phyloP scores from a whole-genome alignment of 2,888 invertebrate genomes.

The Xylophagus ater region DNA sequence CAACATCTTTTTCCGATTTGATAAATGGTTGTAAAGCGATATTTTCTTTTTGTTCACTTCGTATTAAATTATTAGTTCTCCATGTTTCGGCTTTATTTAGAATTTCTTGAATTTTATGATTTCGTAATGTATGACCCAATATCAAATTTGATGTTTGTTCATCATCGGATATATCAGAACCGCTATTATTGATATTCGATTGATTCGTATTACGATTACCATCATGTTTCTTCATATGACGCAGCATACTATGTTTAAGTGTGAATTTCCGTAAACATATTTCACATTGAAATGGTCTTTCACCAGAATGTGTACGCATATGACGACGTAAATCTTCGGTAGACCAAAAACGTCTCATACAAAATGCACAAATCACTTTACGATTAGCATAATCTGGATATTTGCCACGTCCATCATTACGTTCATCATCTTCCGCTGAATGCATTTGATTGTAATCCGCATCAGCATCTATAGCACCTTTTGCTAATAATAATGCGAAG shows the following conservation, averaged over 20 bases:
- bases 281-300: conserved; percentile 84
- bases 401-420: conserved; percentile 59
- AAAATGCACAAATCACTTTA: conserved; percentile 85
- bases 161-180: conserved; percentile 38
- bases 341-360: conserved; percentile 89
- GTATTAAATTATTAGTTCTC: conserved; percentile 26
- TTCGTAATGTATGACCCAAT: conserved; percentile 19
- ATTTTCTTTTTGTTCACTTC: conserved; percentile 32
- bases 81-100: conserved; percentile 31
- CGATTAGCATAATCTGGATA: conserved; percentile 80
- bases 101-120: conserved; percentile 33
- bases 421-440: conserved; percentile 47
- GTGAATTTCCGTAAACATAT: conserved; percentile 81
- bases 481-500: conserved; percentile 69
- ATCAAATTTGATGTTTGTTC: conserved; percentile 26
- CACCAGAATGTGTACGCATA: conserved; percentile 89
- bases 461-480: conserved; percentile 60
- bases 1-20: conserved; percentile 10
- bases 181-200: conserved; percentile 25
- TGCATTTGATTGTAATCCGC: conserved; percentile 31
- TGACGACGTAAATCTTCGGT: conserved; percentile 86
- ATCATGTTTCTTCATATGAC: conserved; percentile 82
- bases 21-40: conserved; percentile 19
- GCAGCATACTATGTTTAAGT: conserved; percentile 86
- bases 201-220: conserved; percentile 44